Evolutionary conservation across 2,888 invertebrate genomes (phyloP).

Genomic region (Limnephilus auricula): DNA sequence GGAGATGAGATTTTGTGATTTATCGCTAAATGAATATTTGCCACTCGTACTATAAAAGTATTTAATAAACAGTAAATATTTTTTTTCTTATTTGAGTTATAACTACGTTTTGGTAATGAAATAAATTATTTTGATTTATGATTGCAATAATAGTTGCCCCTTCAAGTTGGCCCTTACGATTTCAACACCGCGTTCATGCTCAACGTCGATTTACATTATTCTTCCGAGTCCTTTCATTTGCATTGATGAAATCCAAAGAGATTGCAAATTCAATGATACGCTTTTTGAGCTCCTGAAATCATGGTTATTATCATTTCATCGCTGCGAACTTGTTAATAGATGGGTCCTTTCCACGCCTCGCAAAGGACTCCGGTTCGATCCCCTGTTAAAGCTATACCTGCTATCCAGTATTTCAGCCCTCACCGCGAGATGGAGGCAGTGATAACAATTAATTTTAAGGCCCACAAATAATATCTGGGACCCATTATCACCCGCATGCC

Average conservation of each 20-base stretch:
- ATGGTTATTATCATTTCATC: constrained; percentile 50
- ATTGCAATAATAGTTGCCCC: neutral
- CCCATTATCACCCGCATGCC: constrained; percentile 27
- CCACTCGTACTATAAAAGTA: too few relatives aligned
- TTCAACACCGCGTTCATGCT: neutral
- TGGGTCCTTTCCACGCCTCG: constrained; percentile 56
- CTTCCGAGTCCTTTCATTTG: neutral
- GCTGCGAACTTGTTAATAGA: constrained; percentile 54
- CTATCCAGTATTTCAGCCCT: neutral
- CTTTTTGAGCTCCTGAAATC: neutral
- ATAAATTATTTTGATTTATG: neutral
- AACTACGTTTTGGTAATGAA: neutral
- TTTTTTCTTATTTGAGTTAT: too few relatives aligned
- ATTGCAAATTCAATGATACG: constrained; percentile 26
- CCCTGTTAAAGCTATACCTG: neutral
- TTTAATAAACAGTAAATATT: too few relatives aligned
- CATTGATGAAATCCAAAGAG: neutral
- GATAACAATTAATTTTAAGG: constrained; percentile 53
- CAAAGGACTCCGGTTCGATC: constrained; percentile 27
- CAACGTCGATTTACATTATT: neutral
- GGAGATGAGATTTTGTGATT: too few relatives aligned
- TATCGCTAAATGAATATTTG: too few relatives aligned
- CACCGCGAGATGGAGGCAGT: constrained; percentile 53
- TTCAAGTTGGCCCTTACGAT: neutral
- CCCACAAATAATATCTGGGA: constrained; percentile 44